Evolutionary conservation across 1,140 invertebrate genomes (phyloP).

Genomic region (Drosophila pseudoananassae): DNA sequence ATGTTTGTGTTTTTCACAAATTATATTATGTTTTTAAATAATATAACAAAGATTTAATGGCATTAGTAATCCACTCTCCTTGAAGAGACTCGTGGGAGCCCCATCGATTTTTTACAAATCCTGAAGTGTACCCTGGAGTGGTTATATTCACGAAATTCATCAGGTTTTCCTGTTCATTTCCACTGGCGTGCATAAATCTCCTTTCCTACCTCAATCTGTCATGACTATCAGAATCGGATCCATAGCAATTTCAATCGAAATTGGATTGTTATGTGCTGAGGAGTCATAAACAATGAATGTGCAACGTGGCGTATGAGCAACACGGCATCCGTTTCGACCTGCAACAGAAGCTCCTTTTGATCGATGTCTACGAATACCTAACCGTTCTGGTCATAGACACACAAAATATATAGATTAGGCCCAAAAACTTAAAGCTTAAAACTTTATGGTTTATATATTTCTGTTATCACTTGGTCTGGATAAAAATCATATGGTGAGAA

Average conservation of each 20-base stretch:
- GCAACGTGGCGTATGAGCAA: constrained; percentile 24
- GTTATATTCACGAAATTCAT: not conserved
- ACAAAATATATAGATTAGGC: not conserved
- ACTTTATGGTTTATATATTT: not conserved
- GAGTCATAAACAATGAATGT: constrained; percentile 8
- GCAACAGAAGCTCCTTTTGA: constrained; percentile 6
- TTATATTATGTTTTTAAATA: too few species aligned
- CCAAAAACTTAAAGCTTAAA: not conserved
- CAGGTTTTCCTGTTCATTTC: not conserved
- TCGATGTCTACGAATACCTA: constrained; percentile 2
- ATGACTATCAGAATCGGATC: constrained; percentile 10
- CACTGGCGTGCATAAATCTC: not conserved
- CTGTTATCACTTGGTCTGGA: not conserved
- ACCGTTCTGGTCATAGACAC: not conserved
- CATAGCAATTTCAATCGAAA: constrained; percentile 6
- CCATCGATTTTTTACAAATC: not conserved
- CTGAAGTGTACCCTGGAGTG: not conserved
- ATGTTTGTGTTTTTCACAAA: too few species aligned
- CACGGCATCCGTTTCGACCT: not conserved
- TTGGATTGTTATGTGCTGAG: constrained; percentile 14
- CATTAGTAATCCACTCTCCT: too few species aligned
- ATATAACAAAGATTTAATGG: too few species aligned
- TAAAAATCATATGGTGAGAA: constrained; percentile 9
- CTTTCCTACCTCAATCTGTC: constrained; percentile 4
- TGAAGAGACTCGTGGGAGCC: not conserved